Evolutionary conservation across 2,797 vertebrate species (phyloP), one percentile per base, ranked within the genome.

Genomic region (Dromococcyx pavoninus): DNA sequence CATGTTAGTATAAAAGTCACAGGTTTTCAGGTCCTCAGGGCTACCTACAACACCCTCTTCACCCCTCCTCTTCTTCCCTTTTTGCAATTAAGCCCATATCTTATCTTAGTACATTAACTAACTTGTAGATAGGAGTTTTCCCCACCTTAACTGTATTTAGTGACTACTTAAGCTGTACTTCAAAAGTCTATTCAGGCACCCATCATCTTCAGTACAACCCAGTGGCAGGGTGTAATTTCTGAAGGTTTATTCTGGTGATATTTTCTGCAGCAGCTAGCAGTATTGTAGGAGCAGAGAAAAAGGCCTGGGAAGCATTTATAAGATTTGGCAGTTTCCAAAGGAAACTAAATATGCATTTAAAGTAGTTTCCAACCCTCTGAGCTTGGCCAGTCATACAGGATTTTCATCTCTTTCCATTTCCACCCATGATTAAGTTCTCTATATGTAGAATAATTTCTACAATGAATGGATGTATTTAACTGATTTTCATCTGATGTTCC

Each of bases 281-380:
- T 39, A 61, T 37, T 81, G 64, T 37, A 79, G 71, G 41, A 86
- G 69, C 53, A 78, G 56, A 62, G 87, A 62, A 91, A 79, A 7
- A 66, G 60, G 48, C 19, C 66, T 82, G 57, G 50, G 64, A 89
- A 93, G 76, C 80, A 82, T 88, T 95, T 92, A 86, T 76, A 93
- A 88, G 60, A 88, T 82, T 67, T 96, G 92, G 93, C 91, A 90
- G 80, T 86, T 94, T 94, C 77, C 80, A 90, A 93, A 93, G 91
- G 73, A 94, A 91, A 82, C 23, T 0, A 1, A 94, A 90, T 73
- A 90, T 5, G 8, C 62, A 82, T 76, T 89, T 92, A 94, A 89
- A 89, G 79, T 46, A 56, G 66, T 76, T 93, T 91, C 76, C 73
- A 91, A 67, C 48, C 67, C 87, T 84, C 64, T 86, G 51, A 93